These are phyloP conservation scores for Nycticebus coucang DNA, from an alignment of 2,113 vertebrate species.

Conservation along the genomic window DNA sequence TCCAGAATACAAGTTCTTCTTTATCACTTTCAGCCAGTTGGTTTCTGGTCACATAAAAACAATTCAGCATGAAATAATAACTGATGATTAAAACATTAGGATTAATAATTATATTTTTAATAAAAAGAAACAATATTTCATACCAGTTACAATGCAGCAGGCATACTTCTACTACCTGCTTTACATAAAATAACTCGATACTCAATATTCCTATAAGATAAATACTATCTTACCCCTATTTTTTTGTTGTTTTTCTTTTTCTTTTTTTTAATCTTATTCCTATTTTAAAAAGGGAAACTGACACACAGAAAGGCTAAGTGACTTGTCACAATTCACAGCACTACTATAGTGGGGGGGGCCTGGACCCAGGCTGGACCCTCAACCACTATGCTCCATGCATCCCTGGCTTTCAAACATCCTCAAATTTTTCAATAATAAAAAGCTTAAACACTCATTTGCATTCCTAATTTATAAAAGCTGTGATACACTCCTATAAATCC, in stretches of 20 bases:
- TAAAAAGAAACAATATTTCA: background rate
- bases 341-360: background rate
- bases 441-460: background rate
- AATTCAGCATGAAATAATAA: constrained; percentile 5
- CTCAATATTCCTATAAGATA: background rate
- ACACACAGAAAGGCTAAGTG: background rate
- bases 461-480: background rate
- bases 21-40: background rate
- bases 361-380: background rate
- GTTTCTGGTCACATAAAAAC: background rate
- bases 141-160: background rate
- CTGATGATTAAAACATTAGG: constrained; percentile 15
- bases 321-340: background rate
- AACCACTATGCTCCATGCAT: background rate
- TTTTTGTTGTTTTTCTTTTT: background rate
- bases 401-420: background rate
- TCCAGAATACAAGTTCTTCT: background rate
- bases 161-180: constrained; percentile 9
- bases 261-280: background rate
- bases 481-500: constrained; percentile 7
- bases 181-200: background rate
- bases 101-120: background rate
- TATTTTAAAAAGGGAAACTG: background rate
- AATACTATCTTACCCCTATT: background rate
- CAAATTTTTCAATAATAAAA: background rate